Evolutionary conservation across 1,140 invertebrate species (phyloP), one percentile per base, ranked within the genome.

Genomic region (Kradibia gibbosae): DNA sequence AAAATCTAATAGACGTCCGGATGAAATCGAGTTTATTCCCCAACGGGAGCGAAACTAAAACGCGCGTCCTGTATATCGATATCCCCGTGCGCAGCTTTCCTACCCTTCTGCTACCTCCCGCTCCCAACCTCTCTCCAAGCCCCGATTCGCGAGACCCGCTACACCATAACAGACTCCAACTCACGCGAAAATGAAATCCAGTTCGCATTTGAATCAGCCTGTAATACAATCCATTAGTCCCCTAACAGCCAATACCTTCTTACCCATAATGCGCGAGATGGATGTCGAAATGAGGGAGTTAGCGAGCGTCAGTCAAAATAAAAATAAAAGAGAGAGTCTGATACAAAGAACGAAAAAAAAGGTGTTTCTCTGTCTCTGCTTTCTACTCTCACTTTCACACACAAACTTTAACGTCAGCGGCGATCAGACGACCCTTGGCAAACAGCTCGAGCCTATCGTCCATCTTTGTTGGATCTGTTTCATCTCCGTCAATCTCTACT

Each of bases 151-250:
- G 13, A 20, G 13, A 22, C 15, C 50, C 50, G 4, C 50, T 4
- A 3, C 22, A 22, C 50, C 50, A 8, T 22, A 17, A 4, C 50
- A 3, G 15, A 53, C 50, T 53, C 50, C 50, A 7, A 3, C 34
- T 25, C 86, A 83, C 85, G 85, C 76, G 80, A 71, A 82, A 88
- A 88, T 88, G 87, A 90, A 91, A 91, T 90, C 89, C 87, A 88
- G 88, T 89, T 91, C 90, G 88, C 88, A 90, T 90, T 89, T 90
- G 89, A 90, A 91, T 91, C 88, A 91, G 86, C 73, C 87, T 78
- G 88, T 91, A 90, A 91, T 87, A 86, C 86, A 90, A 91, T 91
- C 90, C 89, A 91, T 91, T 91, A 90, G 89, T 20, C 86, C 67
- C 55, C 86, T 89, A 91, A 91, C 89, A 90, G 88, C 89, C 89